Evolutionary conservation across 1,140 invertebrate genomes (phyloP), one percentile per base, ranked within the genome.

Genomic region (Brachionus koreanus): DNA sequence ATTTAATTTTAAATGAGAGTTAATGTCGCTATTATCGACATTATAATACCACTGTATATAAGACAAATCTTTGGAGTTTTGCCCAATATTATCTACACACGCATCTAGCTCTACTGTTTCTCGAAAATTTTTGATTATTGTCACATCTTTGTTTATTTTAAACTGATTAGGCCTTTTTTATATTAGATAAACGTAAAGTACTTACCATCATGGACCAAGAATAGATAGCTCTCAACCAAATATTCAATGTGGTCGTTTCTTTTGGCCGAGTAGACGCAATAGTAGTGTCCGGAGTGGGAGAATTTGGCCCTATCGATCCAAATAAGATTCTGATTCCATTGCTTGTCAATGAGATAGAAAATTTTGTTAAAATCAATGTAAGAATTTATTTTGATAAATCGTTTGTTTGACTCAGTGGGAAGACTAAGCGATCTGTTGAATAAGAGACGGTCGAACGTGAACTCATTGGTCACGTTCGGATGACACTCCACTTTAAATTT

Each of bases 31-130:
- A 35, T 49, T 46, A 25, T 74, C 69, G 6, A 74, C 39, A 46
- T 74, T 74, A 46, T 74, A 74, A 74, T 74, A 74, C 69, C 69
- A 74, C 25, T 74, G 69, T 25, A 74, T n/a, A 13, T 46, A 25
- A 3, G 16, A 5, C 19, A 72, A 23, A 42, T 42, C 35, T 29
- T 74, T 49, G 2, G 39, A 74, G n/a, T 16, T 16, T 19, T 69
- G 10, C 1, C 13, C 35, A 19, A 16, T n/a, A 46, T 46, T 46
- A 74, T 74, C 69, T 9, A 79, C 76, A 79, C 76, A 79, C 6
- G 76, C 29, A 42, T 37, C 25, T 6, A 79, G 76, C 49, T 79
- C 76, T 12, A 74, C 69, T 74, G 39, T 43, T 46, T 74, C 69
- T 46, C 43, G 39, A 46, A 46, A 74, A 74, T 74, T 74, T 46